These are phyloP conservation scores for Heteromyza rotundicornis DNA, from an alignment of 2,888 invertebrate genomes.

Conservation along the genomic window DNA sequence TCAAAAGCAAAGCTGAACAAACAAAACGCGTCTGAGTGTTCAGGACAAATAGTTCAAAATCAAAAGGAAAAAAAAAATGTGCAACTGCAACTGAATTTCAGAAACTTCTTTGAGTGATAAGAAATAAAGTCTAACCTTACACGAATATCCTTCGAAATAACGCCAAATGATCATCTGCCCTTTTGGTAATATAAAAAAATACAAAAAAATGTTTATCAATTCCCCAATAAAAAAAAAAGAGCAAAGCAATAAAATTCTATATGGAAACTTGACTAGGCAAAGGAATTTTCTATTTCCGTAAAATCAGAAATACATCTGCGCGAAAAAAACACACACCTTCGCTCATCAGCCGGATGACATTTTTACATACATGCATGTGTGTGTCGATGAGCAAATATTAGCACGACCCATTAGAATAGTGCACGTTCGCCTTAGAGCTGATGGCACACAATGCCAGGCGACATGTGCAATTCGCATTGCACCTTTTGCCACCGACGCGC, in stretches of 20 bases:
- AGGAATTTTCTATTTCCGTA: not conserved
- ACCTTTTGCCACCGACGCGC: conserved; percentile 4
- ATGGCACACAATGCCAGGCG: not conserved
- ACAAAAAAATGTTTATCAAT: not conserved
- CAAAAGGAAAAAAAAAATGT: no score
- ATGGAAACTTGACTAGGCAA: no score
- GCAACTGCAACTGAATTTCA: not conserved
- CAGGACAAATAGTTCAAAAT: not conserved
- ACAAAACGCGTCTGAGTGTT: not conserved
- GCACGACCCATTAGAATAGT: conserved; percentile 10
- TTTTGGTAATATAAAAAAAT: not conserved
- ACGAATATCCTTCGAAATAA: not conserved
- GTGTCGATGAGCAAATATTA: conserved; percentile 7
- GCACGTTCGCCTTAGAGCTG: not conserved
- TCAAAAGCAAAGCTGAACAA: conserved; percentile 3
- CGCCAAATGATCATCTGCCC: not conserved
- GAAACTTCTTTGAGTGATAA: not conserved
- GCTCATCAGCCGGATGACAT: not conserved
- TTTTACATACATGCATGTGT: not conserved
- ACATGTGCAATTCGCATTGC: conserved; percentile 9
- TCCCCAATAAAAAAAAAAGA: no score
- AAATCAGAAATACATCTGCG: not conserved
- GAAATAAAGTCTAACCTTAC: not conserved
- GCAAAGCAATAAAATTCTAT: not conserved
- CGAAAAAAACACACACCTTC: conserved; percentile 1